These are phyloP conservation scores for Anoplius nigerrimus DNA, from an alignment of 2,888 invertebrate genomes.

Conservation along the genomic window DNA sequence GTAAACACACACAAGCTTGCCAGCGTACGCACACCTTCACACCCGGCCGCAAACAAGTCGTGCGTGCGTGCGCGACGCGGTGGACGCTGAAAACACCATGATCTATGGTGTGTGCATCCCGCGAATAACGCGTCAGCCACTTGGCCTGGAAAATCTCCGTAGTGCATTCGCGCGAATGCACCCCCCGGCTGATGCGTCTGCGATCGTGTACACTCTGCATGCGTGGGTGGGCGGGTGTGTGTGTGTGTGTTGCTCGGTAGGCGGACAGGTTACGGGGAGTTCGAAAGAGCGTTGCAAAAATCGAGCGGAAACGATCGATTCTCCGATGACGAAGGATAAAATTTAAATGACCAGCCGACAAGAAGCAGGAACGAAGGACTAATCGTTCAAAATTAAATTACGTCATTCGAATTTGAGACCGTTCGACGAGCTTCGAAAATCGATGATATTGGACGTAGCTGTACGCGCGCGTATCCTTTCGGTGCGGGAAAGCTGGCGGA, in stretches of 20 bases:
- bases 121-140: conserved; percentile 42
- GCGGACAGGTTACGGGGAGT: conserved; percentile 19
- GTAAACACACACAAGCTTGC: conserved; percentile 26
- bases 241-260: too few relatives aligned
- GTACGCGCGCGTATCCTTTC: too few relatives aligned
- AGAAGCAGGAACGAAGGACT: too few relatives aligned
- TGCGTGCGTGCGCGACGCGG: neutral
- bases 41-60: neutral
- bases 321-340: too few relatives aligned
- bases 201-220: conserved; percentile 16
- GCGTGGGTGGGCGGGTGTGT: neutral
- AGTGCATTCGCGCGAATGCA: conserved; percentile 34
- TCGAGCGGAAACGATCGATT: too few relatives aligned
- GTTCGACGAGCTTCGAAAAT: too few relatives aligned
- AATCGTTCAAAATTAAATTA: too few relatives aligned
- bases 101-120: conserved; percentile 49
- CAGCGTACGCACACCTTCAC: neutral
- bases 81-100: conserved; percentile 50
- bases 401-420: too few relatives aligned
- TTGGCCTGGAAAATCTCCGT: conserved; percentile 50
- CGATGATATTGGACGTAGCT: too few relatives aligned
- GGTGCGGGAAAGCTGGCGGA: too few relatives aligned
- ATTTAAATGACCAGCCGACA: too few relatives aligned
- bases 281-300: too few relatives aligned
- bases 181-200: neutral